Conservation (phyloP, 1,140 invertebrate genomes). For the Drosophila mayri region DNA sequence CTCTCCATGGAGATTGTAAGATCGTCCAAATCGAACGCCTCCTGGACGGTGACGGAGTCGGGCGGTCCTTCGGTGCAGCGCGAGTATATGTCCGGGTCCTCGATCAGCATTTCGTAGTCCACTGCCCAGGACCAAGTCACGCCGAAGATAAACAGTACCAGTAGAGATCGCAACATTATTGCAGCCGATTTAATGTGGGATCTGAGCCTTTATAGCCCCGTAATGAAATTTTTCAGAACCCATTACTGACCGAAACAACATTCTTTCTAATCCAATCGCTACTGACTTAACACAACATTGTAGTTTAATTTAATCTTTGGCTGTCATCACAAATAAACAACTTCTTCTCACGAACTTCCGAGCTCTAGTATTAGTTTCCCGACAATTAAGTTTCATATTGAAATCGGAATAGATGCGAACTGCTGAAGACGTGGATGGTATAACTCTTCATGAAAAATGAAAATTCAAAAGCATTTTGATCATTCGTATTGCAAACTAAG, state of each 20-base stretch:
- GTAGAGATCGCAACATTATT: constrained; percentile 32
- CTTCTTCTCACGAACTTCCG: background rate
- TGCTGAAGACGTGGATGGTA: too few species aligned
- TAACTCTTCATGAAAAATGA: too few species aligned
- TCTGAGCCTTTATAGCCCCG: constrained; percentile 13
- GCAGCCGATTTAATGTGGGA: too few species aligned
- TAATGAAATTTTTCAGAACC: background rate
- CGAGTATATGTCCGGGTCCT: constrained; percentile 61
- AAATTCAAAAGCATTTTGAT: too few species aligned
- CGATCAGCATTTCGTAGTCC: constrained; percentile 52
- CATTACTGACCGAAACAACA: constrained; percentile 2
- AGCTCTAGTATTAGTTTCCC: background rate
- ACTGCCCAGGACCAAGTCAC: constrained; percentile 10
- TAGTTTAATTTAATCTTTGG: background rate
- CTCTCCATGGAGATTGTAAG: constrained; percentile 17
- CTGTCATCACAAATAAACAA: background rate
- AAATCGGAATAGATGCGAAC: background rate
- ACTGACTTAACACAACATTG: constrained; percentile 1
- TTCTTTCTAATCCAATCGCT: background rate
- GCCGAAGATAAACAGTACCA: constrained; percentile 25
- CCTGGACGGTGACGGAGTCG: constrained; percentile 9
- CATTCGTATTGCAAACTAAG: too few species aligned
- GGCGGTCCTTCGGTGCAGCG: constrained; percentile 38
- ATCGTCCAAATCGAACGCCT: constrained; percentile 35
- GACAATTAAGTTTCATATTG: background rate